Conservation (phyloP, 2,888 invertebrate genomes). For the Amblyjoppa fuscipennis region DNA sequence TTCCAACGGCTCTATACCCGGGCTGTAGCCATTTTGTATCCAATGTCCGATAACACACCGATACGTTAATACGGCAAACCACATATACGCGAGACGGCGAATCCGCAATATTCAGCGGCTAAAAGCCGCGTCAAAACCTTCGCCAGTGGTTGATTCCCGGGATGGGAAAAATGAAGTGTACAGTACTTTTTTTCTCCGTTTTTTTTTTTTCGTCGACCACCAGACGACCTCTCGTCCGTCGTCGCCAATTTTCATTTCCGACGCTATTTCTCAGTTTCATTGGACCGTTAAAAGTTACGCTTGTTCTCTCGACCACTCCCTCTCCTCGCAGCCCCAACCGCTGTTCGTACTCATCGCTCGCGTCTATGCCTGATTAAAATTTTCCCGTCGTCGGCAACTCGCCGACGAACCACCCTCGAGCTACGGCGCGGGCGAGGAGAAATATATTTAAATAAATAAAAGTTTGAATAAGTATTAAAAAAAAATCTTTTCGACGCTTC, state of each 20-base stretch:
- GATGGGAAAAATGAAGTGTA: slow-evolving; percentile 16
- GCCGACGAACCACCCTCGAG: slow-evolving; percentile 32
- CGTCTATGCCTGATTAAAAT: slow-evolving; percentile 82
- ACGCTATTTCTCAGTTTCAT: slow-evolving; percentile 76
- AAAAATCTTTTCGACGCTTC: background rate
- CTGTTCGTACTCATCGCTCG: slow-evolving; percentile 45
- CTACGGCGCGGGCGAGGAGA: background rate
- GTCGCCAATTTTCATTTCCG: slow-evolving; percentile 79
- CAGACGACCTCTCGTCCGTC: slow-evolving; percentile 49
- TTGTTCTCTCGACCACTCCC: slow-evolving; percentile 63
- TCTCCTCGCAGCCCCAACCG: slow-evolving; percentile 1
- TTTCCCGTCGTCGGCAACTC: slow-evolving; percentile 71
- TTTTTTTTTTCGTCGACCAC: slow-evolving; percentile 27
- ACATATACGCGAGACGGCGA: slow-evolving; percentile 28
- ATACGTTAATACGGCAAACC: slow-evolving; percentile 63
- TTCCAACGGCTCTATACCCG: slow-evolving; percentile 8
- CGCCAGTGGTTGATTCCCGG: background rate
- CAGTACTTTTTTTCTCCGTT: slow-evolving; percentile 38
- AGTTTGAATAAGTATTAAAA: background rate
- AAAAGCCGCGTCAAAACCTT: slow-evolving; percentile 18
- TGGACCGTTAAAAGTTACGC: slow-evolving; percentile 81
- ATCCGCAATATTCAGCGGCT: slow-evolving; percentile 27
- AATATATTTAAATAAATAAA: slow-evolving; percentile 6
- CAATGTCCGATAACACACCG: slow-evolving; percentile 59
- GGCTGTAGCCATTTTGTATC: slow-evolving; percentile 56